phyloP scores from a whole-genome alignment of 2,113 vertebrate genomes.

The Globicephala melas region DNA sequence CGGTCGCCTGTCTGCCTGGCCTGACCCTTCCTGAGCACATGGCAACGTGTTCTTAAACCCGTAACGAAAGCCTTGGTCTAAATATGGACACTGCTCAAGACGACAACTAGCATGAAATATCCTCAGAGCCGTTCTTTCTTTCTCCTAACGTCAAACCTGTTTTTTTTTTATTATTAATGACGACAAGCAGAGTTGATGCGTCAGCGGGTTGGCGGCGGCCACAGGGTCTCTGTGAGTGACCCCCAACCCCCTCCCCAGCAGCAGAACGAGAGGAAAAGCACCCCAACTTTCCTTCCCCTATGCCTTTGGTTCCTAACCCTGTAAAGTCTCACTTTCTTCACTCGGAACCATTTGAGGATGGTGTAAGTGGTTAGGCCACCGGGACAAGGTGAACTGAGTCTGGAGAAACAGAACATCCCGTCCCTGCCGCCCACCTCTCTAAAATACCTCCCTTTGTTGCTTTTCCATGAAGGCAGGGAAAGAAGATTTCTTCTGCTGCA shows the following conservation, averaged over 20 bases:
- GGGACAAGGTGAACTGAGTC: neutral
- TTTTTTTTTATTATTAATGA: neutral
- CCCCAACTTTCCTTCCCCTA: neutral
- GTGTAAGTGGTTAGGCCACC: neutral
- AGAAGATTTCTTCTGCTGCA: neutral
- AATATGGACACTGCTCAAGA: neutral
- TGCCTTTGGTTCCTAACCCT: neutral
- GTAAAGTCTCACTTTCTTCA: neutral
- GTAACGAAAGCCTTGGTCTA: neutral
- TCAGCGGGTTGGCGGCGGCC: neutral
- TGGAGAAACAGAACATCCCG: neutral
- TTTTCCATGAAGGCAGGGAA: neutral
- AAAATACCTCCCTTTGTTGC: neutral
- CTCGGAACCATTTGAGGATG: neutral
- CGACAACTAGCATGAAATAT: neutral
- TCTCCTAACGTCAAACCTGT: neutral
- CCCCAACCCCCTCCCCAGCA: rapidly evolving
- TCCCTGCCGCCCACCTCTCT: neutral
- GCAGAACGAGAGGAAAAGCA: neutral
- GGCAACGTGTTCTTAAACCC: neutral
- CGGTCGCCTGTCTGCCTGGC: neutral
- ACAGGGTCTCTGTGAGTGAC: neutral
- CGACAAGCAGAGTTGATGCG: neutral
- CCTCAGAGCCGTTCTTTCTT: neutral
- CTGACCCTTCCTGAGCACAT: neutral